phyloP scores from a whole-genome alignment of 2,797 vertebrate species.

The Eleutherodactylus coqui region DNA sequence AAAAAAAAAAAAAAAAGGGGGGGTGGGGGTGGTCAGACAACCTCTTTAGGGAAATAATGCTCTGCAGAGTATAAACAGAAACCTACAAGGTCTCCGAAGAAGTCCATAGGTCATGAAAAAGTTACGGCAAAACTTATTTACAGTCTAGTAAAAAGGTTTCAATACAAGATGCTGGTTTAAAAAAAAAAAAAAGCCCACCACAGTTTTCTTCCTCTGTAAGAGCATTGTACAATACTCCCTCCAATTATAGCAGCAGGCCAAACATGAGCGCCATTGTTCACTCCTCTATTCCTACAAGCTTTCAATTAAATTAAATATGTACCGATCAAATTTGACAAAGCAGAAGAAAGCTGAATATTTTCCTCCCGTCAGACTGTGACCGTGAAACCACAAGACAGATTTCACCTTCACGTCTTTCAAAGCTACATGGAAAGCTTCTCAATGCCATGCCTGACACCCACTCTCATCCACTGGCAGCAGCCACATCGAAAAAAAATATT shows the following conservation, averaged over 20 bases:
- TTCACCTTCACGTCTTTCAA: slow-evolving; percentile 8
- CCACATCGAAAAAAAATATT: slow-evolving; percentile 13
- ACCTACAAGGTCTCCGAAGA: too few species aligned
- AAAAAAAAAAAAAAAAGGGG: too few species aligned
- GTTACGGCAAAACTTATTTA: too few species aligned
- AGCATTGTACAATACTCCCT: background rate
- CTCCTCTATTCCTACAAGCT: background rate
- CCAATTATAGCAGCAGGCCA: background rate
- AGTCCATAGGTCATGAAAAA: too few species aligned
- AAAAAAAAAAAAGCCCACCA: background rate
- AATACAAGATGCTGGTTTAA: background rate
- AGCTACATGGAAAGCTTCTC: background rate
- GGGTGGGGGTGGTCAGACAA: too few species aligned
- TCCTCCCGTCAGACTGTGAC: background rate
- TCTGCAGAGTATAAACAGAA: too few species aligned
- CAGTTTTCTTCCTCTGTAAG: background rate
- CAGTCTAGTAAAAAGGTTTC: too few species aligned
- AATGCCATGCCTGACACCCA: slow-evolving; percentile 45
- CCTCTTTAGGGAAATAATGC: too few species aligned
- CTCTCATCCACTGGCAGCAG: slow-evolving; percentile 27
- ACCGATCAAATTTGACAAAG: background rate
- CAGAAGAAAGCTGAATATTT: background rate
- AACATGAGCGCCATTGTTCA: background rate
- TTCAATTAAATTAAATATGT: background rate
- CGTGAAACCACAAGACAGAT: background rate